Evolutionary conservation across 2,888 invertebrate genomes (phyloP).

Genomic region (Bimastos eiseni): DNA sequence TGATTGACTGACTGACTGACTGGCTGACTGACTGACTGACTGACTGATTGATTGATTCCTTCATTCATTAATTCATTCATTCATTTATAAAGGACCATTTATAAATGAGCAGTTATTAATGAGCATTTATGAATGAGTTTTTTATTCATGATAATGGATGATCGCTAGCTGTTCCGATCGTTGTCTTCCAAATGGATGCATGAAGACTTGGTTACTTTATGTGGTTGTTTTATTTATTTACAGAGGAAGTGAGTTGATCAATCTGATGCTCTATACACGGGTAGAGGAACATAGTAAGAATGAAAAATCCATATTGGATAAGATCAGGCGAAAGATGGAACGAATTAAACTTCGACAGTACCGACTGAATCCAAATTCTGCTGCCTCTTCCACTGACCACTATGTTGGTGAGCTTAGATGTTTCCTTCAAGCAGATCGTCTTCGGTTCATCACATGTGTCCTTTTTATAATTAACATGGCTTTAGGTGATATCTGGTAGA

Average conservation of each 20-base stretch:
- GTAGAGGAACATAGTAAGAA: slow-evolving; percentile 84
- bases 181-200: not conserved
- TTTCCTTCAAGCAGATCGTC: not conserved
- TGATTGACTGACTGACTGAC: too few relatives aligned
- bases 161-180: not conserved
- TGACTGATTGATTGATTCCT: too few relatives aligned
- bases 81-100: too few relatives aligned
- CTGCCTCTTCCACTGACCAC: slow-evolving; percentile 72
- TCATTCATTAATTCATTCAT: too few relatives aligned
- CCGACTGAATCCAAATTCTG: slow-evolving; percentile 70
- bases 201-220: not conserved
- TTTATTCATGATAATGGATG: not conserved
- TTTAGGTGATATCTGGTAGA: too few relatives aligned
- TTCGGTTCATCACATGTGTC: too few relatives aligned
- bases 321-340: slow-evolving; percentile 89
- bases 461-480: too few relatives aligned
- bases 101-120: too few relatives aligned
- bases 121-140: too few relatives aligned
- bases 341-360: slow-evolving; percentile 89
- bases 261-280: slow-evolving; percentile 84
- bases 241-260: slow-evolving; percentile 92
- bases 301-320: slow-evolving; percentile 82
- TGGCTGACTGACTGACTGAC: too few relatives aligned
- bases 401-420: slow-evolving; percentile 75
- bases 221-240: not conserved